These are phyloP conservation scores for Octomys mimax DNA, from an alignment of 2,797 vertebrate species.

Conservation along the genomic window DNA sequence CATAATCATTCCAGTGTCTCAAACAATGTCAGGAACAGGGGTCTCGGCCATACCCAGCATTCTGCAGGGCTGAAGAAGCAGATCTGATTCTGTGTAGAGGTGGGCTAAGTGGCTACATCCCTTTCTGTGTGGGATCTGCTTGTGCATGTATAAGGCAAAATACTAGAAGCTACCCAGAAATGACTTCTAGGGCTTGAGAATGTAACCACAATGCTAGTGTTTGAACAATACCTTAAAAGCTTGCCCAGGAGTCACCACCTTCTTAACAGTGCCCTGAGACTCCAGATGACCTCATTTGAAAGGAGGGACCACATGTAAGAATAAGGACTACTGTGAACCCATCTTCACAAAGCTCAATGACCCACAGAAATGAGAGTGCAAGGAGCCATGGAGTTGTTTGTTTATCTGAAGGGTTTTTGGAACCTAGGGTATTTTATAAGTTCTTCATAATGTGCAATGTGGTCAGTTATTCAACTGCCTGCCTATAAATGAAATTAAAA, in stretches of 20 bases:
- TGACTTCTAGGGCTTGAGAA: fast-evolving
- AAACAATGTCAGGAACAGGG: no score
- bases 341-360: background rate
- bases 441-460: background rate
- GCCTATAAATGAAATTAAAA: background rate
- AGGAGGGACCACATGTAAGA: background rate
- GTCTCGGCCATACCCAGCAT: background rate
- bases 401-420: fast-evolving
- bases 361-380: background rate
- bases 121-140: background rate
- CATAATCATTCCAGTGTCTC: background rate
- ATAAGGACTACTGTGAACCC: background rate
- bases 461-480: background rate
- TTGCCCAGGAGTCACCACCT: no score
- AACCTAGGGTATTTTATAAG: background rate
- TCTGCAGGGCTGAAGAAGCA: background rate
- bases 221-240: background rate
- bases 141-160: fast-evolving
- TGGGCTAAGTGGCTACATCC: no score
- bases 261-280: background rate
- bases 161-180: fast-evolving
- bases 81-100: background rate
- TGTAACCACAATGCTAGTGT: background rate
- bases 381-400: fast-evolving
- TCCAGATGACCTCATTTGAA: no score